phyloP scores from a whole-genome alignment of 2,888 invertebrate species.

The Onchidella celtica region DNA sequence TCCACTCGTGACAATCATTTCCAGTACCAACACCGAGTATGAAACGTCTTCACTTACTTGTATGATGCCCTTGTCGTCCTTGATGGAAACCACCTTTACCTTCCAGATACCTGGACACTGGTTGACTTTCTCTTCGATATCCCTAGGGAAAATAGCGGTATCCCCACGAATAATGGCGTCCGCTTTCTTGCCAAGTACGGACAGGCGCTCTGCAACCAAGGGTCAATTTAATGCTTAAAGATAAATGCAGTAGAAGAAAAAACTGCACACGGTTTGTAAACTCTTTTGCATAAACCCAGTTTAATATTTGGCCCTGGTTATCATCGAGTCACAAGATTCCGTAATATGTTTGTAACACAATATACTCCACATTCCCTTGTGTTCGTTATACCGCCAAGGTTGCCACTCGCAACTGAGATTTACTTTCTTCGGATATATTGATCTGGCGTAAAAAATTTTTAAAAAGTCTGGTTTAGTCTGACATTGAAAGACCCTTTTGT shows the following conservation, averaged over 20 bases:
- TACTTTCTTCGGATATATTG: too few species aligned
- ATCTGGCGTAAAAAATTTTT: too few species aligned
- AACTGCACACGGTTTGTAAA: neutral
- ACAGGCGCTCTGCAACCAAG: constrained; percentile 25
- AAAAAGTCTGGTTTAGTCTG: too few species aligned
- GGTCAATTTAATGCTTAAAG: neutral
- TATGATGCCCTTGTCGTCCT: constrained; percentile 38
- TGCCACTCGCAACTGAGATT: too few species aligned
- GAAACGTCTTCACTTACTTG: constrained; percentile 36
- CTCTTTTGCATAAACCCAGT: neutral
- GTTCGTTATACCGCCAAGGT: too few species aligned
- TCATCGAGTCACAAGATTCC: neutral
- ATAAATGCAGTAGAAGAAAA: neutral
- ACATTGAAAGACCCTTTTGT: too few species aligned
- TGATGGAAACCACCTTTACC: constrained; percentile 46
- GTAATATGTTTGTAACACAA: too few species aligned
- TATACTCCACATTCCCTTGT: too few species aligned
- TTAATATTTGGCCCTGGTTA: neutral
- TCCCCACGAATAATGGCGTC: constrained; percentile 46
- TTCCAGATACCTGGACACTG: constrained; percentile 50
- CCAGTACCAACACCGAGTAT: neutral
- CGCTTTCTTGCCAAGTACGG: constrained; percentile 37
- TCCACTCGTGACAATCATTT: too few species aligned
- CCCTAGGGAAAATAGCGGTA: constrained; percentile 45
- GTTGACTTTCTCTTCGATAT: constrained; percentile 47